A percentile compares a stretch with the other conserved stretches of the same genome.
Evolutionary conservation across 2,797 vertebrate species (phyloP).

Genomic region (Chelon labrosus): DNA sequence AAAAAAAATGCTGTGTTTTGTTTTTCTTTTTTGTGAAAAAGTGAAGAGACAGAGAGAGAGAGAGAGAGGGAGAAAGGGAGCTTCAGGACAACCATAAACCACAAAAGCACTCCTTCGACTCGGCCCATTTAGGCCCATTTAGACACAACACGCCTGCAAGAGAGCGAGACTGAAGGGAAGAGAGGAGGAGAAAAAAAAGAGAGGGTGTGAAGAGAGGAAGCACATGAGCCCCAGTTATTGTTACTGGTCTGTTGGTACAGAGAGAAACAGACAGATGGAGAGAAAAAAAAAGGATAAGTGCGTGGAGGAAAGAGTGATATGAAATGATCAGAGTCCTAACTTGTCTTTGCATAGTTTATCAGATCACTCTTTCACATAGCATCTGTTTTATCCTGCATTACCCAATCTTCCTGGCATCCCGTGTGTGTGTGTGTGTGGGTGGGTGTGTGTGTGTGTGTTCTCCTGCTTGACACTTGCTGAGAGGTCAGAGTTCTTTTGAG

Average conservation of each 20-base stretch:
- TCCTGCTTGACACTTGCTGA: constrained; percentile 64
- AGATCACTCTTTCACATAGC: constrained; percentile 65
- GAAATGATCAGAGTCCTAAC: constrained; percentile 73
- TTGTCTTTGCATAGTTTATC: constrained; percentile 77
- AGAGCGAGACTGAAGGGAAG: constrained; percentile 37
- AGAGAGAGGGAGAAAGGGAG: constrained; percentile 21
- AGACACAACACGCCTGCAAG: constrained; percentile 51
- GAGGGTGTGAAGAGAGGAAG: constrained; percentile 17
- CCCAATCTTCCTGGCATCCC: constrained; percentile 63
- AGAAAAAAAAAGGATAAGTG: constrained; percentile 13
- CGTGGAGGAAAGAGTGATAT: constrained; percentile 49
- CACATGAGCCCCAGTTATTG: constrained; percentile 37
- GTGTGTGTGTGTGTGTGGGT: constrained; percentile 16
- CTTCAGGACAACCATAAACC: constrained; percentile 62
- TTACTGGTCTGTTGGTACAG: constrained; percentile 22
- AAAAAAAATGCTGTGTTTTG: constrained; percentile 27
- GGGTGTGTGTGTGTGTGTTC: constrained; percentile 38
- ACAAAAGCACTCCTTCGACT: constrained; percentile 67
- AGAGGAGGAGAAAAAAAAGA: neutral
- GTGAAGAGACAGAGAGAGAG: constrained; percentile 30
- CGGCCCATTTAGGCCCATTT: constrained; percentile 67
- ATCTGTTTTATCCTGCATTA: constrained; percentile 72
- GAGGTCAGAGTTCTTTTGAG: constrained; percentile 79
- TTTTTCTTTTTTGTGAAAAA: constrained; percentile 43
- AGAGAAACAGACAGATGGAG: constrained; percentile 33